Conservation (phyloP, 1,140 invertebrate genomes). For the Camponotus vicinus region DNA sequence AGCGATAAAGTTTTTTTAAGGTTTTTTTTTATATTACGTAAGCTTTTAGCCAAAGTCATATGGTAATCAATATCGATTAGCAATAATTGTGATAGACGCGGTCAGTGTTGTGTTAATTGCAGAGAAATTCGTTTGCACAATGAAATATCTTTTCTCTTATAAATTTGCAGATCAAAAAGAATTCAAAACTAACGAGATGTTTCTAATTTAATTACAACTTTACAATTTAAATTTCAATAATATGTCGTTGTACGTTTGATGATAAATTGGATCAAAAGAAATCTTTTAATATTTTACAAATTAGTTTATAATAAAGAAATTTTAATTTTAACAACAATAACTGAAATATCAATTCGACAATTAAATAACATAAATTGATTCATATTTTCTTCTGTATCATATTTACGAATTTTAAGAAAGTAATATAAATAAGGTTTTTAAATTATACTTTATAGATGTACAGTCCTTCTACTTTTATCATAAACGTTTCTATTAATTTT, state of each 20-base stretch:
- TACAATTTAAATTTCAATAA: neutral
- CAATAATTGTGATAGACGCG: slow-evolving; percentile 1
- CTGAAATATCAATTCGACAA: no score
- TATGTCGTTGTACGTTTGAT: neutral
- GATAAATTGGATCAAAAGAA: neutral
- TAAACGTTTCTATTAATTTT: neutral
- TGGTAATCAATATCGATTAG: neutral
- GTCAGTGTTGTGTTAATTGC: neutral
- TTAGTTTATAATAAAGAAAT: no score
- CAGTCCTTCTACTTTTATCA: no score
- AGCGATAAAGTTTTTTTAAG: neutral
- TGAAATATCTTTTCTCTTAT: slow-evolving; percentile 16
- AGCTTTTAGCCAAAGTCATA: neutral
- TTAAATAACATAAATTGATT: no score
- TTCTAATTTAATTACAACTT: slow-evolving; percentile 3
- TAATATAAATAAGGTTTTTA: no score
- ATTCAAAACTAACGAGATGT: neutral
- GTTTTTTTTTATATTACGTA: slow-evolving; percentile 2
- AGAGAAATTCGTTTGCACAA: neutral
- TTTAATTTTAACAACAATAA: no score
- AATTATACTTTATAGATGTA: no score
- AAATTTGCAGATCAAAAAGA: neutral
- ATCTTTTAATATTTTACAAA: no score
- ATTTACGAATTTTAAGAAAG: no score
- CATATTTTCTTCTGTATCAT: no score